A percentile compares a stretch with the other conserved stretches of the same genome.
Evolutionary conservation across 2,113 vertebrate genomes (phyloP).

Genomic region (Sialia sialis): DNA sequence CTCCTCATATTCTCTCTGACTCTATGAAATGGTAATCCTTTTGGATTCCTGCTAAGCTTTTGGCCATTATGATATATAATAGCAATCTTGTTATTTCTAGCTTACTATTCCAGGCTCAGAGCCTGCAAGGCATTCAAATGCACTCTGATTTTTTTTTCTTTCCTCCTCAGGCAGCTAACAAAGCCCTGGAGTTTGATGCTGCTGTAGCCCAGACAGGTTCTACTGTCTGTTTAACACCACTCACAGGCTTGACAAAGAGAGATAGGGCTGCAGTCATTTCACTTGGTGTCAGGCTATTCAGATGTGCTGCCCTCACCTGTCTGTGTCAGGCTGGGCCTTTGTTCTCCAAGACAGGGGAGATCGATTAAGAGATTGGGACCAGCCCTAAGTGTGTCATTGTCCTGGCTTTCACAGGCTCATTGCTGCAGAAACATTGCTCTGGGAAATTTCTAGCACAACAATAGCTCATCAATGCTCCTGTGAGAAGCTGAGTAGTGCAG

Average conservation of each 20-base stretch:
- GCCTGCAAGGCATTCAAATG: not conserved
- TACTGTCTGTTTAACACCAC: not conserved
- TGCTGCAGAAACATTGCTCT: not conserved
- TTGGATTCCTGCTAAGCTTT: not conserved
- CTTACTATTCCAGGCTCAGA: not conserved
- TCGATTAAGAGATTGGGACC: not conserved
- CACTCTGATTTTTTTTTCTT: rapidly evolving
- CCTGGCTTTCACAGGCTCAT: not conserved
- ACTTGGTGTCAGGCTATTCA: conserved; percentile 7
- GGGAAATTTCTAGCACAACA: not conserved
- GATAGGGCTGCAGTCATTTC: not conserved
- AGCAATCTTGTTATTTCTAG: not conserved
- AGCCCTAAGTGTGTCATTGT: not conserved
- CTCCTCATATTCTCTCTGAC: not conserved
- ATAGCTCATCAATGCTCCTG: not conserved
- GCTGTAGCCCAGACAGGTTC: not conserved
- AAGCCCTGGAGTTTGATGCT: not conserved
- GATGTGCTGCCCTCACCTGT: conserved; percentile 20
- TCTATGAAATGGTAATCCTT: not conserved
- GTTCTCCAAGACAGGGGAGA: conserved; percentile 30
- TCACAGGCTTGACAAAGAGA: conserved; percentile 18
- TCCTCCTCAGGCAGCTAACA: not conserved
- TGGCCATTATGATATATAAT: not conserved
- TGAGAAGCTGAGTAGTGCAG: not conserved
- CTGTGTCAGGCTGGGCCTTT: conserved; percentile 7